Conservation (phyloP, 2,797 vertebrate species). For the Sebastes minor region DNA sequence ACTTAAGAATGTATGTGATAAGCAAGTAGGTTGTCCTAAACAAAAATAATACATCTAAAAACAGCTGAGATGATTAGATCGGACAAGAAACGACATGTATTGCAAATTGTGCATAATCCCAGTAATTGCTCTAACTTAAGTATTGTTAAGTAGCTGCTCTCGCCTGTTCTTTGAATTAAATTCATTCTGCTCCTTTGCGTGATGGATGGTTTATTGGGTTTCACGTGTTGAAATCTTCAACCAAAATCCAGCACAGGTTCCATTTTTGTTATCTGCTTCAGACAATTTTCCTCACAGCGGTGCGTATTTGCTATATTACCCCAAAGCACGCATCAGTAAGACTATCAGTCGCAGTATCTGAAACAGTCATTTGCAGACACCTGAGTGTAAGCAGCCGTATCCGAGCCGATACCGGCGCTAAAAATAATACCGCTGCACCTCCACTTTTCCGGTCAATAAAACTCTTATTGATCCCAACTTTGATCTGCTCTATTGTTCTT, state of each 20-base stretch:
- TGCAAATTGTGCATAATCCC: neutral
- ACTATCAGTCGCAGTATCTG: constrained; percentile 26
- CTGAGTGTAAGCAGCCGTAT: neutral
- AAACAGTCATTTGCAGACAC: constrained; percentile 32
- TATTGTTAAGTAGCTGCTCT: neutral
- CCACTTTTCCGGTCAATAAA: constrained; percentile 56
- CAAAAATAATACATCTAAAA: neutral
- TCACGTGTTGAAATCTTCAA: neutral
- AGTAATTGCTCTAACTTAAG: neutral
- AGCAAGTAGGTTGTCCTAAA: neutral
- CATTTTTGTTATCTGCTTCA: constrained; percentile 31
- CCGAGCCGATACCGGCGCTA: constrained; percentile 6
- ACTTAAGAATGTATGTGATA: neutral
- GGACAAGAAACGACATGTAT: neutral
- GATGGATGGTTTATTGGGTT: neutral
- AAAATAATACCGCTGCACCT: constrained; percentile 58
- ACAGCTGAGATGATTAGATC: neutral
- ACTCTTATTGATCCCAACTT: constrained; percentile 57
- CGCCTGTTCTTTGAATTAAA: neutral
- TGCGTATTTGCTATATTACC: constrained; percentile 22
- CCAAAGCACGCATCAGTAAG: constrained; percentile 26
- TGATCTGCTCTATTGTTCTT: constrained; percentile 41
- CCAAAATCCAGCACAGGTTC: constrained; percentile 3
- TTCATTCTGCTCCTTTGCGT: neutral
- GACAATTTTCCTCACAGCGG: constrained; percentile 23